phyloP scores from a whole-genome alignment of 1,140 invertebrate genomes.

The Pogonognathellus flavescens region DNA sequence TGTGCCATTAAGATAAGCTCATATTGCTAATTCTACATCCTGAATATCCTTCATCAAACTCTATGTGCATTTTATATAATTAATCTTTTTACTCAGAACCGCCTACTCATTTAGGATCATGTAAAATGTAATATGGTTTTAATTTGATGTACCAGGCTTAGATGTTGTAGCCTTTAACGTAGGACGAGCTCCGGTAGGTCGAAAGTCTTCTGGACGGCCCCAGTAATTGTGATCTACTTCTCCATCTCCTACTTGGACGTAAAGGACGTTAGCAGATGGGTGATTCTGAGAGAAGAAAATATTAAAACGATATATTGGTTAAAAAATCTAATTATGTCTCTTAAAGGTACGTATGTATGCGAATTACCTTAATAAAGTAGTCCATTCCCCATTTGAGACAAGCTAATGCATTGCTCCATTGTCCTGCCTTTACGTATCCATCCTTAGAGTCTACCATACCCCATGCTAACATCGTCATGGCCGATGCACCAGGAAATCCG shows the following conservation, averaged over 20 bases:
- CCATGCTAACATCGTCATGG: constrained; percentile 70
- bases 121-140: too few species aligned
- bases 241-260: constrained; percentile 68
- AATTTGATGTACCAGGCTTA: constrained; percentile 58
- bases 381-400: constrained; percentile 71
- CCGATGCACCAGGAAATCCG: constrained; percentile 70
- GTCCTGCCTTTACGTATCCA: constrained; percentile 67
- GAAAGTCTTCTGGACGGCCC: constrained; percentile 70
- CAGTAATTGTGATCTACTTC: constrained; percentile 66
- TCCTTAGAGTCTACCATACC: constrained; percentile 69
- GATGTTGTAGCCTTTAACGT: constrained; percentile 68
- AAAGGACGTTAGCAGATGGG: constrained; percentile 59
- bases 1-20: too few species aligned
- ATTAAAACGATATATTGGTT: neutral
- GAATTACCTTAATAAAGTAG: constrained; percentile 69
- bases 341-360: too few species aligned
- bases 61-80: too few species aligned
- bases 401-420: constrained; percentile 67
- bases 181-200: constrained; percentile 68
- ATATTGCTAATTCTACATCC: neutral
- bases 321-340: neutral
- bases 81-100: too few species aligned
- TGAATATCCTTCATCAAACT: neutral
- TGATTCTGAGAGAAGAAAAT: constrained; percentile 48
- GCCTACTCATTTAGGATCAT: too few species aligned